A percentile compares a stretch with the other conserved stretches of the same genome.
Evolutionary conservation across 2,888 invertebrate genomes (phyloP).

Genomic region (Parelbella ahira): DNA sequence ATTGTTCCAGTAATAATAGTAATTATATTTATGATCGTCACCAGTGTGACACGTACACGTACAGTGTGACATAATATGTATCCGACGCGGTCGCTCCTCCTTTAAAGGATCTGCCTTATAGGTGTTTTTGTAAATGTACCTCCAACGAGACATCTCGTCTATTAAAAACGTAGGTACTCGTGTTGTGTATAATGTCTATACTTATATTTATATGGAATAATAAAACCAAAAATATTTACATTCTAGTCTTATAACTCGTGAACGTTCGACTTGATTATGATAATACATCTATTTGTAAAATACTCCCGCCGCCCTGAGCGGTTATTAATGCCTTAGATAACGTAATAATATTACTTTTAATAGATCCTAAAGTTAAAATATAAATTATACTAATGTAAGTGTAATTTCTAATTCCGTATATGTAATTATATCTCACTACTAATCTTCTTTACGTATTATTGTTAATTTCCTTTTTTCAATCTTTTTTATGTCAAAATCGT

Average conservation of each 20-base stretch:
- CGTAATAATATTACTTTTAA: constrained; percentile 38
- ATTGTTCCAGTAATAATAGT: too few relatives aligned
- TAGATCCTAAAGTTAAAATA: too few relatives aligned
- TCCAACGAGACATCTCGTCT: constrained; percentile 48
- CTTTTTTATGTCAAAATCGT: too few relatives aligned
- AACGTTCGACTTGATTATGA: constrained; percentile 37
- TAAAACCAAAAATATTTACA: constrained; percentile 50
- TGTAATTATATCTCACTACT: too few relatives aligned
- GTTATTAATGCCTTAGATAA: constrained; percentile 63
- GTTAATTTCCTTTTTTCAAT: too few relatives aligned
- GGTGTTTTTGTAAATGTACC: constrained; percentile 71
- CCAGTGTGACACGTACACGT: too few relatives aligned
- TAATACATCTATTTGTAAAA: constrained; percentile 35
- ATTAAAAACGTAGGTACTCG: constrained; percentile 27
- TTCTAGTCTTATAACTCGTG: constrained; percentile 47
- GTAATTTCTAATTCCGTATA: constrained; percentile 19
- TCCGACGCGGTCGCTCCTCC: constrained; percentile 55
- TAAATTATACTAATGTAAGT: constrained; percentile 16
- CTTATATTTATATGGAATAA: constrained; percentile 47
- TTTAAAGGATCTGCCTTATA: constrained; percentile 76
- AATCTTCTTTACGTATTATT: too few relatives aligned
- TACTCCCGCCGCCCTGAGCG: constrained; percentile 46
- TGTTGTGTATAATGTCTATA: constrained; percentile 40
- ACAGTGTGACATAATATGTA: too few relatives aligned
- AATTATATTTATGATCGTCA: too few relatives aligned